Base-by-base conservation (phyloP, 2,113 vertebrate genomes). In the Terrapene triunguis region DNA sequence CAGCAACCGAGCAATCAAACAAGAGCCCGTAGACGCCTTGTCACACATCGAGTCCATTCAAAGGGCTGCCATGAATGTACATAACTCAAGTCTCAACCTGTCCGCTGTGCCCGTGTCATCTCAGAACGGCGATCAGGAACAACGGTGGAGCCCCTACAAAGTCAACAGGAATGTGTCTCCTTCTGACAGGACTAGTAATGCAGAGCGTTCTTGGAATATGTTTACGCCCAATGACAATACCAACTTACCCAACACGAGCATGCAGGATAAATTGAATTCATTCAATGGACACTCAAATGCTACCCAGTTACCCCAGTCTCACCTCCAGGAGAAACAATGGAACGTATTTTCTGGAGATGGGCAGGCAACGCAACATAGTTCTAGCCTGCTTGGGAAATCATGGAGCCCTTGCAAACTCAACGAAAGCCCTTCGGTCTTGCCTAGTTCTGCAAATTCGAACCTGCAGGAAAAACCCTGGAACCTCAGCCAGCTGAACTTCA, bases 11-110 rank as follows among this genome's bases (percentile, higher is more conserved):
- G 92, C 99, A 94, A 99, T 99, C 97, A 99, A 99, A 94, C 99
- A 99, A 98, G 99, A 99, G 91, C 99, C 99, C 1, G 96, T 98
- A 4, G 99, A 99, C 85, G 94, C 99, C 13, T 98, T 98, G 3
- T 95, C 98, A 0, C 95, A 98, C 88, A 95, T 98, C 0, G 98
- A 99, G 89, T 96, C 98, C 51, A 81, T 95, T 14, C 87, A 97
- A 89, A 90, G 97, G 2, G 88, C 95, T n/a, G 87, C 93, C 5
- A 96, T 92, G 1, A 96, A 95, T 16, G 0, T 97, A 50, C 96
- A 95, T 0, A 2, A 87, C 10, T 0, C 92, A 0, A 65, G 83
- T 1, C 87, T 98, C 88, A 80, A 91, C 76, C 96, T 97, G 38
- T 92, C 97, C 0, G 88, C 97, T 6, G 2, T 98, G 82, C 95